Conservation (phyloP, 2,797 vertebrate species). For the Sarcoramphus papa region DNA sequence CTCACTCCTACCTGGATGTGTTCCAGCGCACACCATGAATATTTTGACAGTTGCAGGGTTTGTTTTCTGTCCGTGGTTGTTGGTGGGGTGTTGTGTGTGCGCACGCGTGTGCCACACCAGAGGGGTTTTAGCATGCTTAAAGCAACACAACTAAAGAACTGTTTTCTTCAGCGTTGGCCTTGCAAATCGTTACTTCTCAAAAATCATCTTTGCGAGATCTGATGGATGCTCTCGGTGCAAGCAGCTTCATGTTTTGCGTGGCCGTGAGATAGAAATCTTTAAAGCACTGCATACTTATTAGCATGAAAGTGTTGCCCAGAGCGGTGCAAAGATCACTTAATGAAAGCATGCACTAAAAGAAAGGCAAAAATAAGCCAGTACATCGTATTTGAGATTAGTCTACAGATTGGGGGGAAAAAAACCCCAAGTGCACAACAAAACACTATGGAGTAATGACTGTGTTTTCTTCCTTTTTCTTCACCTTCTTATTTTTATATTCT, state of each 20-base stretch:
- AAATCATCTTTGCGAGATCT: not conserved
- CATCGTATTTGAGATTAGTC: not conserved
- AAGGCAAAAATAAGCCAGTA: not conserved
- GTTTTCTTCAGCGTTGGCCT: not conserved
- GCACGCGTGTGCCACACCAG: not conserved
- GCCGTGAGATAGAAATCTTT: not conserved
- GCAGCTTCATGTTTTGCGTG: not conserved
- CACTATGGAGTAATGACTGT: not conserved
- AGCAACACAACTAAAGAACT: not conserved
- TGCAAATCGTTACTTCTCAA: not conserved
- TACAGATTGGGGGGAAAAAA: not conserved
- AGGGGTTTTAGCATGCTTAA: not conserved
- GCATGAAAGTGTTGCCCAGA: not conserved
- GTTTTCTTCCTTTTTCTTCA: not conserved
- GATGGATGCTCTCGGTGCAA: not conserved
- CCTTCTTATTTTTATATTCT: not conserved
- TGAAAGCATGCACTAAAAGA: not conserved
- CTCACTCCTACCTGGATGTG: not conserved
- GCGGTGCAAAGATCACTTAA: not conserved
- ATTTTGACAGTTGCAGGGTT: not conserved
- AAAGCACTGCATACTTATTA: not conserved
- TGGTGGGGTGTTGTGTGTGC: not conserved
- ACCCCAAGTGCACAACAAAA: not conserved
- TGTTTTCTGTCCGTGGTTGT: not conserved
- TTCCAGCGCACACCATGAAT: not conserved